These are phyloP conservation scores for Macaria notata DNA, from an alignment of 2,888 invertebrate species.

Conservation along the genomic window DNA sequence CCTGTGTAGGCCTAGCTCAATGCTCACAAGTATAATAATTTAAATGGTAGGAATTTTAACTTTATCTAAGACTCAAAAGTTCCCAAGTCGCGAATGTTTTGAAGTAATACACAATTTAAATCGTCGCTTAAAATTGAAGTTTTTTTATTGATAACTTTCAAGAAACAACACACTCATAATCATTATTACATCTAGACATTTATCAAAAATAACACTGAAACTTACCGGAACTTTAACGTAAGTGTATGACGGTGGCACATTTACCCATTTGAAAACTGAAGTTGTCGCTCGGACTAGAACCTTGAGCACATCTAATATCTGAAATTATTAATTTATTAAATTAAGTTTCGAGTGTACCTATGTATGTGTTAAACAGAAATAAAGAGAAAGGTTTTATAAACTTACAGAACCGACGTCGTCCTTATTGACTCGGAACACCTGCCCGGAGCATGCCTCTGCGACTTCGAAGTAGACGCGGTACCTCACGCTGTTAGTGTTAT, in stretches of 20 bases:
- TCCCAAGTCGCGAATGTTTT: too few relatives aligned
- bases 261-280: constrained; percentile 6
- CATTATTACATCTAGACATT: too few relatives aligned
- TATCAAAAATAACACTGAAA: neutral
- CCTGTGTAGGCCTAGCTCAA: too few relatives aligned
- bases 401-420: constrained; percentile 28
- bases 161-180: too few relatives aligned
- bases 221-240: constrained; percentile 13
- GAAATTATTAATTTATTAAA: neutral
- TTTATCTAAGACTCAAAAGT: too few relatives aligned
- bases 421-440: constrained; percentile 24
- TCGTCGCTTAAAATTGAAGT: too few relatives aligned
- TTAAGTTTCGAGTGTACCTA: too few relatives aligned
- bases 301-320: constrained; percentile 22
- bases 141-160: too few relatives aligned
- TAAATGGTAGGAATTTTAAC: too few relatives aligned
- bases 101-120: too few relatives aligned
- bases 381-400: neutral
- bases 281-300: constrained; percentile 14
- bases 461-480: constrained; percentile 31
- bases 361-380: too few relatives aligned
- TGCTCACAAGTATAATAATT: too few relatives aligned
- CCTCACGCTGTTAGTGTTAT: neutral
- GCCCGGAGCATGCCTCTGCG: constrained; percentile 29
- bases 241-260: neutral